Evolutionary conservation across 2,113 vertebrate genomes (phyloP).

Genomic region (Trematocara marginatum): DNA sequence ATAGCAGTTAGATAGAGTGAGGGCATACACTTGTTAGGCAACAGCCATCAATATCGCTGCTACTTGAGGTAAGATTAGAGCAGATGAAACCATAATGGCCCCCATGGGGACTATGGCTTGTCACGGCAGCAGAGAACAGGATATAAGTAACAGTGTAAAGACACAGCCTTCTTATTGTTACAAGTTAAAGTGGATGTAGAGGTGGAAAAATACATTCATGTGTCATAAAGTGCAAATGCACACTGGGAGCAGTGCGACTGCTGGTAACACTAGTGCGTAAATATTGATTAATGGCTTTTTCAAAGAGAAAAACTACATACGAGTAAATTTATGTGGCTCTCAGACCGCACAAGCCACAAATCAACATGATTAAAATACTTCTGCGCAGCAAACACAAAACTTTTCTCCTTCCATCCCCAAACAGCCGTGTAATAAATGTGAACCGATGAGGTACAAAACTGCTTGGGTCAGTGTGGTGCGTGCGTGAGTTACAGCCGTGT

Average conservation of each 20-base stretch:
- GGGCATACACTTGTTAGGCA: not conserved
- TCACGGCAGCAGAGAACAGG: not conserved
- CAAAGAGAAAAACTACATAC: not conserved
- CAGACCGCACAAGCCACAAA: not conserved
- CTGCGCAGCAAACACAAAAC: not conserved
- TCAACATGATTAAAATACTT: not conserved
- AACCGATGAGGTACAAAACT: not conserved
- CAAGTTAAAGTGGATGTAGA: not conserved
- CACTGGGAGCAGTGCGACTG: not conserved
- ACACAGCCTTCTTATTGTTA: not conserved
- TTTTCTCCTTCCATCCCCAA: not conserved
- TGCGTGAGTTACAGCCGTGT: not conserved
- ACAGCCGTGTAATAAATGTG: constrained; percentile 1
- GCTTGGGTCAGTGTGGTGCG: not conserved
- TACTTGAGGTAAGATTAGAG: constrained; percentile 2
- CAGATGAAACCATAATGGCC: constrained; percentile 10
- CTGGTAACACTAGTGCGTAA: not conserved
- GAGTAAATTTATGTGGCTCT: not conserved
- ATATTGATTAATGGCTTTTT: not conserved
- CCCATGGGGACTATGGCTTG: not conserved
- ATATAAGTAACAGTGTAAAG: constrained; percentile 11
- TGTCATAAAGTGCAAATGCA: not conserved
- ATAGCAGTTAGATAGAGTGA: not conserved
- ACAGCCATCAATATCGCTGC: not conserved
- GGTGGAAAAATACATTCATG: not conserved